These are phyloP conservation scores for Oreocharis arfaki DNA, from an alignment of 2,113 vertebrate genomes.

Conservation along the genomic window DNA sequence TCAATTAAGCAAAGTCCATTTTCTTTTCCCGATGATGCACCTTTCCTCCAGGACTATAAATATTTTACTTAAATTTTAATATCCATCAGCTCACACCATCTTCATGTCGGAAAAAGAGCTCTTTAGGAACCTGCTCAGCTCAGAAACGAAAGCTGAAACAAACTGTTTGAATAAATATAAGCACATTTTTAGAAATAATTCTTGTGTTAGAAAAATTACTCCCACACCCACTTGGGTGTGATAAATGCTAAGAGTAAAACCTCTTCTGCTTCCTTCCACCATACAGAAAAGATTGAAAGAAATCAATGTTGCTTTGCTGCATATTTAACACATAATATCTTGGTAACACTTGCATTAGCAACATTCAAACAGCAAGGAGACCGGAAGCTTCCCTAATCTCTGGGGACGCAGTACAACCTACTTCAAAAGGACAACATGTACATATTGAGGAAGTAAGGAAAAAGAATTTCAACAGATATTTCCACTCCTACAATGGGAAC, in stretches of 20 bases:
- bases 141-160: neutral
- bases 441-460: neutral
- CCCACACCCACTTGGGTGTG: neutral
- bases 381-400: neutral
- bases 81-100: neutral
- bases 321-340: conserved; percentile 5
- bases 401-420: neutral
- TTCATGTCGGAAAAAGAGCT: neutral
- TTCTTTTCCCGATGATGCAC: neutral
- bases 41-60: neutral
- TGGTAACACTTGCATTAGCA: neutral
- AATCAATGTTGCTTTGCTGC: neutral
- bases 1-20: neutral
- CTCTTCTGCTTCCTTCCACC: neutral
- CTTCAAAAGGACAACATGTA: neutral
- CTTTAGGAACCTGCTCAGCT: neutral
- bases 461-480: neutral
- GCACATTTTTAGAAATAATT: conserved; percentile 2
- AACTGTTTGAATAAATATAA: neutral
- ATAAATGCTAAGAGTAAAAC: neutral
- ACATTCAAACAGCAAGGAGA: neutral
- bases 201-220: neutral
- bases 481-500: neutral
- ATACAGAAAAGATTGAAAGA: neutral
- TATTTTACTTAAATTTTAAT: neutral